Evolutionary conservation across 2,797 vertebrate genomes (phyloP), one percentile per base, ranked within the genome.

Genomic region (Spinibarbus caldwelli): DNA sequence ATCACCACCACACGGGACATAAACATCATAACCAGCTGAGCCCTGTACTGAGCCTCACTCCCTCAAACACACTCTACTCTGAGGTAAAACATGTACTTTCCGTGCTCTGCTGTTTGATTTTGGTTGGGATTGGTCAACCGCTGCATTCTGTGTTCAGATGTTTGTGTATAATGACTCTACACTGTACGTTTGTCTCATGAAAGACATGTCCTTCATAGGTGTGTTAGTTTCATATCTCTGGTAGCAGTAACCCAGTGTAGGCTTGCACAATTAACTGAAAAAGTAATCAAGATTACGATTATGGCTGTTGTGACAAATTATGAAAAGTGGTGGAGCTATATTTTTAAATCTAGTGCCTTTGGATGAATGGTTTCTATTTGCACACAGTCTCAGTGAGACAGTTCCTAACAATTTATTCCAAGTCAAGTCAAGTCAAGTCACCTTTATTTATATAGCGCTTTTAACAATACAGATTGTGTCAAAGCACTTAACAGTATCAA

Each of bases 11-110:
- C 89, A 92, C 87, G 4, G 90, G 87, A 14, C 89, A 90, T 70
- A 91, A 95, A n/a, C 84, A 89, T 17, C 91, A 97, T 87, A 95
- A 94, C 0, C 93, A 92, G 10, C 93, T 98, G 52, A 83, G 90
- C 0, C 98, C 97, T 0, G 89, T 97, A 1, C 95, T 99, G 73
- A 97, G 93, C 79, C 88, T 96, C 5, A 91, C 95, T 38, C 94
- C 95, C 10, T 94, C 96, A 2, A 97, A 94, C 85, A 96, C 92
- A 1, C 94, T 96, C 82, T 90, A 95, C 87, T 92, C 93, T 9
- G 97, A 99, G 96, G 98, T 98, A 43, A 15, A 81, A 10, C 45
- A 31, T 2, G 75, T 86, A 26, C 49, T 34, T 17, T 34, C 36
- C 26, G 29, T 85, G 43, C 52, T 54, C 59, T 66, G 4, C 59